phyloP scores from a whole-genome alignment of 2,888 invertebrate genomes.

The Mythimna albipuncta region DNA sequence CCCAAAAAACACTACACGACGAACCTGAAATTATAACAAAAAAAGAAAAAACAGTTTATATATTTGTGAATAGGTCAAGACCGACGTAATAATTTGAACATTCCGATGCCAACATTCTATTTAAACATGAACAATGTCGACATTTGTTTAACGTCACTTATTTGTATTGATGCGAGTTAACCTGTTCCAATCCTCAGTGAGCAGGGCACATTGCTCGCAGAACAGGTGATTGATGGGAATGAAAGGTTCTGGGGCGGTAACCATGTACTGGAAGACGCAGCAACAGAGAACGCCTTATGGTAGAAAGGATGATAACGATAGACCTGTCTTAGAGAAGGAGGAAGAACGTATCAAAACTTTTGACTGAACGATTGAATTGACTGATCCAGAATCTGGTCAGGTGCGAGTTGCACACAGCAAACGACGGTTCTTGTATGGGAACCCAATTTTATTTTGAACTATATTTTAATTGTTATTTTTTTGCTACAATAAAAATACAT shows the following conservation, averaged over 20 bases:
- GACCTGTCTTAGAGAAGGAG: too few relatives aligned
- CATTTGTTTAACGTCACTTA: slow-evolving; percentile 45
- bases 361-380: not conserved
- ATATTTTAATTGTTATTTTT: too few relatives aligned
- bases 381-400: not conserved
- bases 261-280: too few relatives aligned
- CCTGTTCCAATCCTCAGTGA: not conserved
- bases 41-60: slow-evolving; percentile 7
- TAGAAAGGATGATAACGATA: too few relatives aligned
- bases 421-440: too few relatives aligned
- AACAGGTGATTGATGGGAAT: too few relatives aligned
- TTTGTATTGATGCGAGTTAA: slow-evolving; percentile 22
- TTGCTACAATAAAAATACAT: too few relatives aligned
- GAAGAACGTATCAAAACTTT: not conserved
- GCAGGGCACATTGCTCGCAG: too few relatives aligned
- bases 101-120: slow-evolving; percentile 40
- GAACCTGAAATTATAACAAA: not conserved
- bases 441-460: too few relatives aligned
- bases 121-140: slow-evolving; percentile 50
- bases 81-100: not conserved
- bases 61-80: slow-evolving; percentile 35
- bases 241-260: too few relatives aligned
- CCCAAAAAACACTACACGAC: not conserved
- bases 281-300: too few relatives aligned
- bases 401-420: too few relatives aligned